Evolutionary conservation across 2,888 invertebrate genomes (phyloP), one percentile per base, ranked within the genome.

Genomic region (Metallyticus violacea): DNA sequence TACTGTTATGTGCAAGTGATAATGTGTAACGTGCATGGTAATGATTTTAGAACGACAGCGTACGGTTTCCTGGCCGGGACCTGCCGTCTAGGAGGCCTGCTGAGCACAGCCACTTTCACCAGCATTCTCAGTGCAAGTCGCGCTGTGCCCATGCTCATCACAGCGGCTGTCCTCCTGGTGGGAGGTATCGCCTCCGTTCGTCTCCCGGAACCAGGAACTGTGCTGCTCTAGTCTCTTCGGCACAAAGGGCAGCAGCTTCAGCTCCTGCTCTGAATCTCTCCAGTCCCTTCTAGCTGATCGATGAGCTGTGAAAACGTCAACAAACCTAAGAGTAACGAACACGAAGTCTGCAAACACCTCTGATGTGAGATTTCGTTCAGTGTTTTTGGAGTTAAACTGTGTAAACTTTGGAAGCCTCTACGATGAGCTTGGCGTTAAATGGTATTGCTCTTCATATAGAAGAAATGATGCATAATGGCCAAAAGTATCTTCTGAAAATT

Each of bases 131-230:
- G 90, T 79, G 90, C 91, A 80, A 92, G 91, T 86, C 89, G 92
- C 81, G 90, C 92, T 5, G 91, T 91, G 82, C 92, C 92, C n/a
- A 92, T 92, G 89, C 88, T 93, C 84, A 90, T 92, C 81, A 92
- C 92, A 26, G 91, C 91, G 27, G 90, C 90, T 78, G 91, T 91
- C 81, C 89, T 93, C 77, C 89, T 92, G 26, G 89, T 92, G 79
- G 92, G 91, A 22, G 92, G 92, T 83, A 89, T 92, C 80, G 90
- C 91, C 30, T 91, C 92, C 22, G 90, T 92, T 84, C 91, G 91
- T 89, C 90, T 93, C 88, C 91, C 92, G 84, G 92, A 93, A 88
- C 92, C 93, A 85, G 91, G 91, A 88, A 91, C 92, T 85, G 91
- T 91, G 88, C 91, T 92, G 88, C 90, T 92, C 89, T 92, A 91